phyloP scores from a whole-genome alignment of 2,797 vertebrate genomes.

The Ara ararauna region DNA sequence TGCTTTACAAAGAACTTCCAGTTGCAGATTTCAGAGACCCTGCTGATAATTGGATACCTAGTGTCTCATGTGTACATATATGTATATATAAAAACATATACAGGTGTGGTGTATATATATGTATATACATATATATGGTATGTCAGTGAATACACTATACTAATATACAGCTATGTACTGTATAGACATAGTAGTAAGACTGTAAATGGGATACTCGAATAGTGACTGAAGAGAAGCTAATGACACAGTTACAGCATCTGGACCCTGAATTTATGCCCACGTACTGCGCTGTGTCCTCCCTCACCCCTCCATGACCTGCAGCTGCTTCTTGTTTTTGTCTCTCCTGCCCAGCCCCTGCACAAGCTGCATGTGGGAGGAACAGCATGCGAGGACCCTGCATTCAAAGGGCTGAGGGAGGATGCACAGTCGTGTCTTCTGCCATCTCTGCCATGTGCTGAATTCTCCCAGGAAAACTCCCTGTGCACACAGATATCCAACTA shows the following conservation, averaged over 20 bases:
- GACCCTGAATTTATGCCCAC: background rate
- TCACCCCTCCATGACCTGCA: background rate
- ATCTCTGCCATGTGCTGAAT: rapidly evolving
- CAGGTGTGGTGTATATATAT: background rate
- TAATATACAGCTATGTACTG: background rate
- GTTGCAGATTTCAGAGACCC: background rate
- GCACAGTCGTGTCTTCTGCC: background rate
- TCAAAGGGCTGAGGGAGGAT: background rate
- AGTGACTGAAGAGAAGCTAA: background rate
- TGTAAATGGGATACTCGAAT: background rate
- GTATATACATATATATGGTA: background rate
- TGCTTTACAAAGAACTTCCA: background rate
- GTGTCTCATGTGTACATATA: background rate
- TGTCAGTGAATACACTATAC: background rate
- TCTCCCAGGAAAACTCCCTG: background rate
- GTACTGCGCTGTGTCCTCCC: background rate
- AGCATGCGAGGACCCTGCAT: background rate
- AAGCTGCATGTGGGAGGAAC: background rate
- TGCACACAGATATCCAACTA: background rate
- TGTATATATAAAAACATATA: background rate
- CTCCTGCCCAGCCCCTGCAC: background rate
- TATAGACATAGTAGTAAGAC: background rate
- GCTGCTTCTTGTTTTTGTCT: background rate
- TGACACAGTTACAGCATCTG: rapidly evolving
- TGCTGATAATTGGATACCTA: background rate